Conservation (phyloP, 2,113 vertebrate species). For the Crotalus tigris region DNA sequence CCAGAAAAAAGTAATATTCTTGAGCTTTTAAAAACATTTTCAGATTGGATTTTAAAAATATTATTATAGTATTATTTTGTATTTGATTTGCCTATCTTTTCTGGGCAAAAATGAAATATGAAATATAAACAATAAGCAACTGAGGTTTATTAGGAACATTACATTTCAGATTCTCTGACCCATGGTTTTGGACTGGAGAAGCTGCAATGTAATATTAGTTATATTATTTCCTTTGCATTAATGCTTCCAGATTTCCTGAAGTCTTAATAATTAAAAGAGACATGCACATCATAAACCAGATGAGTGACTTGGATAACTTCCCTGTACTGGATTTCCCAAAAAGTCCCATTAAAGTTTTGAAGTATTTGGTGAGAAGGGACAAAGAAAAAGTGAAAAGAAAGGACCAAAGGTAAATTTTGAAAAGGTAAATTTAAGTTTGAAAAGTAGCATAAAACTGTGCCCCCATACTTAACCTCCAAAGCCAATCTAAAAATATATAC, state of each 20-base stretch:
- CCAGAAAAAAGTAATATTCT: background rate
- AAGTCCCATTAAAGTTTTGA: background rate
- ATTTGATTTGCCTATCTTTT: background rate
- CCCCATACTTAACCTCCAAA: background rate
- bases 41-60: background rate
- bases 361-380: background rate
- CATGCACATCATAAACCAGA: background rate
- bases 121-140: background rate
- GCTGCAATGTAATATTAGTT: background rate
- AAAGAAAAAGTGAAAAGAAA: background rate
- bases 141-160: background rate
- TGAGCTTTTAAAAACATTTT: background rate
- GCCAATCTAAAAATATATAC: background rate
- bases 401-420: background rate
- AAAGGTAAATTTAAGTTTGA: background rate
- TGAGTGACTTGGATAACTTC: background rate
- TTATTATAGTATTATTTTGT: background rate
- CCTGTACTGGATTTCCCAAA: background rate
- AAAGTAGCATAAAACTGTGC: background rate
- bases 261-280: background rate
- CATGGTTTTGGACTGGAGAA: background rate
- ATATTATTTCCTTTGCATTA: background rate
- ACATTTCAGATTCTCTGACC: background rate
- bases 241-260: background rate
- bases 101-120: background rate